Evolutionary conservation across 2,888 invertebrate genomes (phyloP).

Genomic region (Dynastes maya): DNA sequence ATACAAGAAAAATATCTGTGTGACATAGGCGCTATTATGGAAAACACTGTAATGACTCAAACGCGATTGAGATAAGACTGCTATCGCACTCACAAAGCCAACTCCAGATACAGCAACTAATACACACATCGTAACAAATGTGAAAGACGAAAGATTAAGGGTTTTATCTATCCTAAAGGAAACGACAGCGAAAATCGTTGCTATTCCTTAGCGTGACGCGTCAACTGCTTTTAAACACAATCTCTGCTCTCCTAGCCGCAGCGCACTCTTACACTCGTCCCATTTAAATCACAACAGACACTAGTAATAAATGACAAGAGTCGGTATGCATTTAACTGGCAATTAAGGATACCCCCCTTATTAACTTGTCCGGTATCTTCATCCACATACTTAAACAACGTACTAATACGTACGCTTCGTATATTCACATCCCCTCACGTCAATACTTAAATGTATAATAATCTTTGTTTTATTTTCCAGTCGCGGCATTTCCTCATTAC

Average conservation of each 20-base stretch:
- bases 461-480: constrained; percentile 47
- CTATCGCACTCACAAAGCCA: constrained; percentile 14
- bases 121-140: no score
- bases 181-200: constrained; percentile 50
- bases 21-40: constrained; percentile 30
- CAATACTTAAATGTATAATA: constrained; percentile 47
- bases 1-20: constrained; percentile 36
- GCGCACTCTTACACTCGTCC: constrained; percentile 54
- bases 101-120: neutral
- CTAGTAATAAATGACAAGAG: constrained; percentile 52
- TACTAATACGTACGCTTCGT: constrained; percentile 1
- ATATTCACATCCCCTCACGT: constrained; percentile 44
- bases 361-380: constrained; percentile 63
- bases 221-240: constrained; percentile 52
- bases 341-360: constrained; percentile 63
- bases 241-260: no score
- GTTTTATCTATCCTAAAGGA: constrained; percentile 46
- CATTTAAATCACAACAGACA: constrained; percentile 57
- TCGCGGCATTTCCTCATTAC: constrained; percentile 50
- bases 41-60: constrained; percentile 44
- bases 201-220: constrained; percentile 55
- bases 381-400: constrained; percentile 33
- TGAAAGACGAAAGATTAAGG: neutral
- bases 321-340: constrained; percentile 59
- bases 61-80: constrained; percentile 30